Evolutionary conservation across 2,888 invertebrate genomes (phyloP).

Genomic region (Orthosia cruda): DNA sequence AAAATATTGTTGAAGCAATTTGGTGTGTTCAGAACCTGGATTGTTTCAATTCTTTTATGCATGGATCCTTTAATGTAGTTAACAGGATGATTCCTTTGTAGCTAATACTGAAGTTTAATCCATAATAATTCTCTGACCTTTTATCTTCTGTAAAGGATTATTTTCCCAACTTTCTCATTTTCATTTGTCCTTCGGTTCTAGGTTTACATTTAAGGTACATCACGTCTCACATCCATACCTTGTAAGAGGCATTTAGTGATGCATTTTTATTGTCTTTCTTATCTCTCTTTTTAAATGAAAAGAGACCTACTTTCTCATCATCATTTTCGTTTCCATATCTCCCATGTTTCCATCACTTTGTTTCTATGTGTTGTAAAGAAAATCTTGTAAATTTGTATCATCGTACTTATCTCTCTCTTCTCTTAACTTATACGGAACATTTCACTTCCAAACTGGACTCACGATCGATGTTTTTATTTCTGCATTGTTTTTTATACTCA

Average conservation of each 20-base stretch:
- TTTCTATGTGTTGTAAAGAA: no score
- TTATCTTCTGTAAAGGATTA: no score
- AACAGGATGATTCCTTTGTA: background rate
- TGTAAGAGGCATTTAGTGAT: no score
- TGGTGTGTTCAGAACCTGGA: background rate
- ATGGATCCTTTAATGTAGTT: no score
- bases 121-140: no score
- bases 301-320: no score
- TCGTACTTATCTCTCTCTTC: background rate
- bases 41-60: background rate
- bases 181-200: background rate
- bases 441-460: slow-evolving; percentile 31
- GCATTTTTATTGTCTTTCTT: no score
- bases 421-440: slow-evolving; percentile 62
- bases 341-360: no score
- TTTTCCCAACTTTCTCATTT: background rate
- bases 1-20: background rate
- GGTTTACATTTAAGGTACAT: background rate
- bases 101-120: no score
- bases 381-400: no score
- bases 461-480: slow-evolving; percentile 61
- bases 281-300: no score
- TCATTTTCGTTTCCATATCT: no score
- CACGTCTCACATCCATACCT: background rate
- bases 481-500: slow-evolving; percentile 65